phyloP scores from a whole-genome alignment of 2,113 vertebrate genomes.

The Oncorhynchus kisutch region DNA sequence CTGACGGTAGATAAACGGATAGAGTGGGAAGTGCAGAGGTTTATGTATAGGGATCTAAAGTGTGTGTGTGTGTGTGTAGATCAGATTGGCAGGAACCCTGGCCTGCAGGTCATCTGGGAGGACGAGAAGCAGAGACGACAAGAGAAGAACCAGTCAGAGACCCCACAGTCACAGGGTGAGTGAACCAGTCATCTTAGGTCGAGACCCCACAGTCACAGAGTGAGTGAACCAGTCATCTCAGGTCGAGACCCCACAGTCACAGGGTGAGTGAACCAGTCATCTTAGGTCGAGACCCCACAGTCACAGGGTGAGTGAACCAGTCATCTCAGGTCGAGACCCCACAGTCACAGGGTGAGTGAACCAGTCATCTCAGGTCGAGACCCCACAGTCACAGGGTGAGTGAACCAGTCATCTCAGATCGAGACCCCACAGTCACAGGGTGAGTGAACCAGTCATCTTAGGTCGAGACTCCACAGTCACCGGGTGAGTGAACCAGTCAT shows the following conservation, averaged over 20 bases:
- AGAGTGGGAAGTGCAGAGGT: background rate
- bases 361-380: too few species aligned
- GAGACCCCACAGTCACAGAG: constrained; percentile 84
- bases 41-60: background rate
- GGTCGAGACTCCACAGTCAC: constrained; percentile 77
- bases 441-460: too few species aligned
- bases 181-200: constrained; percentile 84
- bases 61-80: constrained; percentile 61
- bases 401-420: too few species aligned
- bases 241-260: constrained; percentile 84
- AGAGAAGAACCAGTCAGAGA: constrained; percentile 80
- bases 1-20: background rate
- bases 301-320: constrained; percentile 78
- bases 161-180: constrained; percentile 80
- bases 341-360: too few species aligned
- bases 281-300: constrained; percentile 83
- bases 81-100: constrained; percentile 93
- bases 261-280: constrained; percentile 77
- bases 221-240: constrained; percentile 80
- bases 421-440: too few species aligned
- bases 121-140: constrained; percentile 93
- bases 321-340: too few species aligned
- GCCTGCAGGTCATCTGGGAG: constrained; percentile 96
- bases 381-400: too few species aligned
- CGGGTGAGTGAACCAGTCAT: constrained; percentile 47